phyloP scores from a whole-genome alignment of 2,888 invertebrate species.

The Pherbina coryleti region DNA sequence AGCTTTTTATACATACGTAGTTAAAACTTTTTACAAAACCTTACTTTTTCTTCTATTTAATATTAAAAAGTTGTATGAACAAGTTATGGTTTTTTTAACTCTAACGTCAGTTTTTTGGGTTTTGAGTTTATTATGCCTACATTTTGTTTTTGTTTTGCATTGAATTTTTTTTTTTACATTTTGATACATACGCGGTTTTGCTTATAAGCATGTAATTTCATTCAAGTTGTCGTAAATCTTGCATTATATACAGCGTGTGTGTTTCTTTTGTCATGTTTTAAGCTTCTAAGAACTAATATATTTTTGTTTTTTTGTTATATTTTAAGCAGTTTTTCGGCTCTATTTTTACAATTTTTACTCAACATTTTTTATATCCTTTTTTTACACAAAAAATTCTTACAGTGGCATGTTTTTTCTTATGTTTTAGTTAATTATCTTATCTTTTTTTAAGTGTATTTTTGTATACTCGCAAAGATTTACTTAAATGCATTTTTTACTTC shows the following conservation, averaged over 20 bases:
- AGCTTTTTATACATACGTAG: background rate
- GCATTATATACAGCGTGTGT: slow-evolving; percentile 15
- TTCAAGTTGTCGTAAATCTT: slow-evolving; percentile 38
- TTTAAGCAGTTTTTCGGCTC: slow-evolving; percentile 22
- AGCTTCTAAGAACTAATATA: too few species aligned
- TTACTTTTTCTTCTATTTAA: background rate
- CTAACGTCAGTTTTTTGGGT: background rate
- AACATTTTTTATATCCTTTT: slow-evolving; percentile 5
- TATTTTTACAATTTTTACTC: slow-evolving; percentile 22
- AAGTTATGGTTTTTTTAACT: background rate
- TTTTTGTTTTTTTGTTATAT: slow-evolving; percentile 3
- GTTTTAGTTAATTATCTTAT: background rate
- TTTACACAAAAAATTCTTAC: background rate
- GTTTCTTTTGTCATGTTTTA: background rate
- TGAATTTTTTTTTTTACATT: slow-evolving; percentile 29
- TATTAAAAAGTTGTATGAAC: background rate
- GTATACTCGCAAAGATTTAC: too few species aligned
- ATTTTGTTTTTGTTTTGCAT: slow-evolving; percentile 33
- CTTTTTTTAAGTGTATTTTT: background rate
- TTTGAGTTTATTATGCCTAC: slow-evolving; percentile 37
- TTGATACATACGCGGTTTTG: slow-evolving; percentile 22
- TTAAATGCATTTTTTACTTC: too few species aligned
- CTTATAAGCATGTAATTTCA: slow-evolving; percentile 39
- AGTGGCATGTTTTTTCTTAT: background rate
- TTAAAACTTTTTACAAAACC: background rate